These are phyloP conservation scores for Aelia acuminata DNA, from an alignment of 2,888 invertebrate species.

Conservation along the genomic window DNA sequence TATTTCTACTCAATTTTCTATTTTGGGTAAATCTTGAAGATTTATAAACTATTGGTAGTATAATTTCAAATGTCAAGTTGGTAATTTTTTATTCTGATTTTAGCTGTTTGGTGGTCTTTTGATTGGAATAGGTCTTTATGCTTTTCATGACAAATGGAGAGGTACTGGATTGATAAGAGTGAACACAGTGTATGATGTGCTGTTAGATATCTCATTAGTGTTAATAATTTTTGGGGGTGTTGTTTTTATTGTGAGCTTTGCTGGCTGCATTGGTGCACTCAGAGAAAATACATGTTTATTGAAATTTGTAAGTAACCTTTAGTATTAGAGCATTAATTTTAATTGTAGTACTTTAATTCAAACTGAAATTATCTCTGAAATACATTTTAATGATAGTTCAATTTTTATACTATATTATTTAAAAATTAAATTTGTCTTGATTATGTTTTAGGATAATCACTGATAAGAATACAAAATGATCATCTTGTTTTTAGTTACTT, in stretches of 20 bases:
- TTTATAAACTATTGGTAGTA: neutral
- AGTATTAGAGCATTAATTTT: neutral
- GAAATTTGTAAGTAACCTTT: conserved; percentile 83
- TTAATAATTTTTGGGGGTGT: conserved; percentile 91
- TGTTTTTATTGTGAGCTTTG: conserved; percentile 94
- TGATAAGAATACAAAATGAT: no score
- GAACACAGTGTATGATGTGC: conserved; percentile 89
- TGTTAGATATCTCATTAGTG: conserved; percentile 91
- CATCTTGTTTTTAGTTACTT: no score
- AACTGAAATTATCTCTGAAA: neutral
- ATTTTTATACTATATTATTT: no score
- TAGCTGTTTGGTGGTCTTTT: conserved; percentile 90
- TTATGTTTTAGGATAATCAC: no score
- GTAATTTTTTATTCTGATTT: conserved; percentile 54
- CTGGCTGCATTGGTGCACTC: conserved; percentile 91
- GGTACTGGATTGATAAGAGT: conserved; percentile 83
- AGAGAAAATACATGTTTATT: conserved; percentile 93
- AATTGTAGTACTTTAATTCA: neutral
- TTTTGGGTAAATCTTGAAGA: conserved; percentile 83
- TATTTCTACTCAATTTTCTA: conserved; percentile 89
- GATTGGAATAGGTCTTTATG: conserved; percentile 90
- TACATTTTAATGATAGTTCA: no score
- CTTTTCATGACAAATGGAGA: conserved; percentile 90
- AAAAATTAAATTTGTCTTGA: no score
- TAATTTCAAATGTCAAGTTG: conserved; percentile 31